phyloP scores from a whole-genome alignment of 1,140 invertebrate species.

The Drosophila azteca region DNA sequence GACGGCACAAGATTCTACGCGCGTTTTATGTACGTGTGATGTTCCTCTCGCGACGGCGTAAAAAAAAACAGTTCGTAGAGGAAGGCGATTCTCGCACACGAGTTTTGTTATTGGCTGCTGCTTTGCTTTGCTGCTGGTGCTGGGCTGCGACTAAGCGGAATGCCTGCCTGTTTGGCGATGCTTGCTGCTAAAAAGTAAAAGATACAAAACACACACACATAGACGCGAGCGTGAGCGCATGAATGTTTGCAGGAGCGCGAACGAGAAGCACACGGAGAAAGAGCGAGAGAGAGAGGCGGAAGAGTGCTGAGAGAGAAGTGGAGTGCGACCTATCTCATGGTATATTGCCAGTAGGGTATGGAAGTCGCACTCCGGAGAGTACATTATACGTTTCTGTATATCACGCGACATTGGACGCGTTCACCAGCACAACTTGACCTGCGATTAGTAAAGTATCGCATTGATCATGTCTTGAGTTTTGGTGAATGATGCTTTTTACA shows the following conservation, averaged over 20 bases:
- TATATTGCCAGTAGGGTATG: too few species aligned
- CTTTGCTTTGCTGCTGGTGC: conserved; percentile 14
- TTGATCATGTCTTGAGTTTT: too few species aligned
- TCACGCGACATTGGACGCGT: too few species aligned
- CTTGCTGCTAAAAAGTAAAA: conserved; percentile 80
- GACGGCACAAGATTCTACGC: conserved; percentile 56
- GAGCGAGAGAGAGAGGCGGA: conserved; percentile 10
- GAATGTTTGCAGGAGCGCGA: conserved; percentile 72
- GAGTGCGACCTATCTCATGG: conserved; percentile 32
- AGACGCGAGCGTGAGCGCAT: conserved; percentile 18
- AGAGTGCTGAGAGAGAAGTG: conserved; percentile 25
- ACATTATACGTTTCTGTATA: too few species aligned
- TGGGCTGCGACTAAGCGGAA: conserved; percentile 49
- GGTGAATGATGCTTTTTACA: too few species aligned
- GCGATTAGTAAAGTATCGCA: too few species aligned
- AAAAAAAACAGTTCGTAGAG: conserved; percentile 9
- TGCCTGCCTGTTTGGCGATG: conserved; percentile 49
- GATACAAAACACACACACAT: conserved; percentile 67
- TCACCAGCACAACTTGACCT: too few species aligned
- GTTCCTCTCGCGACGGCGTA: conserved; percentile 25
- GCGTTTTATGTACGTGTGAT: conserved; percentile 43
- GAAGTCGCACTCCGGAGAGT: too few species aligned
- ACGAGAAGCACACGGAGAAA: conserved; percentile 2
- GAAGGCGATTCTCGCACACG: conserved; percentile 4
- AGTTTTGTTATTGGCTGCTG: conserved; percentile 12